Base-by-base conservation (phyloP, 2,797 vertebrate species). In the Scleropages formosus region DNA sequence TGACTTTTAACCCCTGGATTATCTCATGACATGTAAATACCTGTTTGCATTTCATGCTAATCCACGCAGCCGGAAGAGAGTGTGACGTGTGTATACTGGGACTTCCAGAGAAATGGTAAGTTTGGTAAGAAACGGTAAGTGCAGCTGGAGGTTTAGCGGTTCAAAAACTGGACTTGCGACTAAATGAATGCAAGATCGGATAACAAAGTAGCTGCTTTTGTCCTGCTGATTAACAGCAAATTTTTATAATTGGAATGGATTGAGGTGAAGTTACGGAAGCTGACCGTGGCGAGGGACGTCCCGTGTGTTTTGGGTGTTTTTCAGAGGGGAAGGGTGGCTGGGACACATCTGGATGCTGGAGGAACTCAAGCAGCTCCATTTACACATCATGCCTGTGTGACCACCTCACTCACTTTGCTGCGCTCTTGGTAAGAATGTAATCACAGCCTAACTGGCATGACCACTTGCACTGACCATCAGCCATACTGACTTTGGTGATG, bases 371-470 rank as follows among this genome's bases (percentile, higher is more conserved):
- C 75, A 91, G 91, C 53, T 24, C 78, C 72, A 74, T 90, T 88
- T 89, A 92, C 80, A 97, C 96, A 75, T 89, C 89, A 83, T 98
- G 95, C 87, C 88, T 89, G 79, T 98, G 95, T 88, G 86, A 93
- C 86, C 95, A 97, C 80, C 95, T 98, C 82, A 97, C 96, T 77
- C 94, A 98, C 88, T 98, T 98, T 78, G 95, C 93, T 81, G 89
- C 97, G 80, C 88, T 98, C 63, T 81, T 97, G 93, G 96, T 98
- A 88, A 95, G 94, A 86, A 22, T 9, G 10, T 49, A 20, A 9
- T 16, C 11, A 18, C 12, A 11, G 3, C 22, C 65, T 22, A 20
- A 18, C n/a, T 60, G 11, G 22, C 12, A 20, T 24, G 20, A 24
- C 46, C n/a, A n/a, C n/a, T n/a, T n/a, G n/a, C n/a, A n/a, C n/a